Base-by-base conservation (phyloP, 2,113 vertebrate species). In the Bubo scandiacus region DNA sequence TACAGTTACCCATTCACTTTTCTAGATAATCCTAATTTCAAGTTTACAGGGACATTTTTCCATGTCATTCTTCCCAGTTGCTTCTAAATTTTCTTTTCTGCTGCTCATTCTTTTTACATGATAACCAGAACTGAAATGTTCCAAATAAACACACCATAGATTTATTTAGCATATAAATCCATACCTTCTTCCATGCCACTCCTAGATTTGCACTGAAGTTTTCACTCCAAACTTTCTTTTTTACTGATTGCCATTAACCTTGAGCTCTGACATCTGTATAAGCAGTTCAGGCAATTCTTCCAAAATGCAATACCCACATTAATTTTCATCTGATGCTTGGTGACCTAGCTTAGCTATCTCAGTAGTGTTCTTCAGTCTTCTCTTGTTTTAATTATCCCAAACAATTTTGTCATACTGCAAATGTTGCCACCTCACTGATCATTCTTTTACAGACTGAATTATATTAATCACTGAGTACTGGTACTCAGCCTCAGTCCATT, bases 301-400 rank as follows among this genome's bases (percentile, higher is more conserved):
- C 90, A 92, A 92, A 95, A 92, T 15, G 42, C 38, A 78, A 49
- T 49, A 89, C 16, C 30, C 61, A 89, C 78, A 63, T 67, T 57
- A 57, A 91, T 89, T 92, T 94, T 75, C 81, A 57, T 91, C 83
- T 75, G 86, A 88, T 87, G 73, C 49, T 75, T 16, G 4, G 72
- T 86, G 92, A 93, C 80, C 63, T 88, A 86, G 21, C 80, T 81
- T 75, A 67, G 59, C 66, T 93, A 59, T 63, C 77, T 78, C 86
- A 49, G 32, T 74, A 43, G 34, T 36, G 38, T 32, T 81, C 68
- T 63, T 81, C 6, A 4, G 43, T 92, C 77, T 84, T 86, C 38
- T 84, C 63, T 92, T 43, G 12, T 91, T 90, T 91, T 96, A 97
- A 96, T 93, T 96, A 97, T 81, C 68, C 13, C 68, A 75, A 91